phyloP scores from a whole-genome alignment of 2,113 vertebrate species.

The Hucho hucho region DNA sequence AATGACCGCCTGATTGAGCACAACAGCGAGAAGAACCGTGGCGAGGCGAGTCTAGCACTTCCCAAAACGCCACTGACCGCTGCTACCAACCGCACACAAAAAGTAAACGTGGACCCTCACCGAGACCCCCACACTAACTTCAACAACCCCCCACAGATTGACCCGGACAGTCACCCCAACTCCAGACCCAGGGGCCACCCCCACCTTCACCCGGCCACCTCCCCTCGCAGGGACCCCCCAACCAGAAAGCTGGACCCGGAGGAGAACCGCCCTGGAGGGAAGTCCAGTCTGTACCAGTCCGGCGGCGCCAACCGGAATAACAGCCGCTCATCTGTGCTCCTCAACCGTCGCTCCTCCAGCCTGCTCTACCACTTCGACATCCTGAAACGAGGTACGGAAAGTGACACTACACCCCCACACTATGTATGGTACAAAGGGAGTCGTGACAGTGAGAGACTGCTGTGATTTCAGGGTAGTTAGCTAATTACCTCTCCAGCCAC shows the following conservation, averaged over 20 bases:
- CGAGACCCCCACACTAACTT: conserved; percentile 22
- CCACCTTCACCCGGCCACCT: conserved; percentile 44
- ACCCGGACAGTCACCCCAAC: conserved; percentile 64
- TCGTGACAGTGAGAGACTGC: conserved; percentile 24
- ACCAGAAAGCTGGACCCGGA: conserved; percentile 68
- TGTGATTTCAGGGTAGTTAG: conserved; percentile 25
- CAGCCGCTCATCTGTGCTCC: conserved; percentile 65
- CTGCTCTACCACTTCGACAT: conserved; percentile 50
- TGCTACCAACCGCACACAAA: conserved; percentile 59
- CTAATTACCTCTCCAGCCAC: conserved; percentile 44
- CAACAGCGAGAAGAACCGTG: conserved; percentile 71
- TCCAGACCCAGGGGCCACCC: conserved; percentile 55
- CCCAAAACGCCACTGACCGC: conserved; percentile 55
- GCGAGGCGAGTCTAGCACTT: conserved; percentile 44
- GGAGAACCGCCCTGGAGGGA: conserved; percentile 77
- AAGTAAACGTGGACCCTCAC: conserved; percentile 41
- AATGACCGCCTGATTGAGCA: conserved; percentile 68
- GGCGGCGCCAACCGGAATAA: conserved; percentile 43
- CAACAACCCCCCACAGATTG: conserved; percentile 49
- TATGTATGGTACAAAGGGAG: neutral
- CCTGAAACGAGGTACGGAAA: conserved; percentile 70
- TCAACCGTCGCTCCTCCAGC: conserved; percentile 74
- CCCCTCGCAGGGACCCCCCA: conserved; percentile 60
- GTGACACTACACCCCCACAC: neutral
- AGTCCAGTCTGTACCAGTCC: conserved; percentile 52